These are phyloP conservation scores for Balearica regulorum DNA, from an alignment of 2,797 vertebrate species.

Conservation along the genomic window DNA sequence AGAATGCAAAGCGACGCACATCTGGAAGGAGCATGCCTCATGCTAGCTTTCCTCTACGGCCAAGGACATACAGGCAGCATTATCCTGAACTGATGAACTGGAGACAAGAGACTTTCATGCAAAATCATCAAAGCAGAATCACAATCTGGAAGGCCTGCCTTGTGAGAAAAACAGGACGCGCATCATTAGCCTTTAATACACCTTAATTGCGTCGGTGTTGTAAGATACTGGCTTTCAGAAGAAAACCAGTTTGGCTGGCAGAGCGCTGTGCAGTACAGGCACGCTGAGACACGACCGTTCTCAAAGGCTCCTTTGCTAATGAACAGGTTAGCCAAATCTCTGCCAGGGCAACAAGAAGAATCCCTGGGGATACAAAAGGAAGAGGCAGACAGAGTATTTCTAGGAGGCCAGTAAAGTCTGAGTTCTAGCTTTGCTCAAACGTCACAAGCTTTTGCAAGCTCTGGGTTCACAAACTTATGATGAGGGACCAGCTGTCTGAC, in stretches of 20 bases:
- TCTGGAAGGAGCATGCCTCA: not conserved
- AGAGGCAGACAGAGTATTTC: not conserved
- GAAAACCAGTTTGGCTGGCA: constrained; percentile 32
- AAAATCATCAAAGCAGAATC: not conserved
- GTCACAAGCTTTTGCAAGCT: not conserved
- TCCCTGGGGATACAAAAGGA: not conserved
- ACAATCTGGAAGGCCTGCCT: constrained; percentile 8
- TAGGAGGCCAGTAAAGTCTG: not conserved
- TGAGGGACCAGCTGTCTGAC: not conserved
- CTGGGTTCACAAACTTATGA: not conserved
- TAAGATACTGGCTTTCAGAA: not conserved
- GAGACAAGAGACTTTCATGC: not conserved
- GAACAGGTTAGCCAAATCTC: not conserved
- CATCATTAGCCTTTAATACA: not conserved
- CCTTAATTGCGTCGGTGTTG: not conserved
- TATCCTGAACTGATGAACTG: not conserved
- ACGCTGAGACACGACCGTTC: not conserved
- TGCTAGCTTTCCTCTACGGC: not conserved
- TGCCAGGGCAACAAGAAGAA: not conserved
- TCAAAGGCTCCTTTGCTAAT: not conserved
- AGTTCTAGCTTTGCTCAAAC: not conserved
- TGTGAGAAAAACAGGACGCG: not conserved
- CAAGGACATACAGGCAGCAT: not conserved
- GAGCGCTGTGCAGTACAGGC: not conserved
- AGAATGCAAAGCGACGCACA: not conserved